Base-by-base conservation (phyloP, 1,140 invertebrate genomes). In the Ptiloglossa arizonensis region DNA sequence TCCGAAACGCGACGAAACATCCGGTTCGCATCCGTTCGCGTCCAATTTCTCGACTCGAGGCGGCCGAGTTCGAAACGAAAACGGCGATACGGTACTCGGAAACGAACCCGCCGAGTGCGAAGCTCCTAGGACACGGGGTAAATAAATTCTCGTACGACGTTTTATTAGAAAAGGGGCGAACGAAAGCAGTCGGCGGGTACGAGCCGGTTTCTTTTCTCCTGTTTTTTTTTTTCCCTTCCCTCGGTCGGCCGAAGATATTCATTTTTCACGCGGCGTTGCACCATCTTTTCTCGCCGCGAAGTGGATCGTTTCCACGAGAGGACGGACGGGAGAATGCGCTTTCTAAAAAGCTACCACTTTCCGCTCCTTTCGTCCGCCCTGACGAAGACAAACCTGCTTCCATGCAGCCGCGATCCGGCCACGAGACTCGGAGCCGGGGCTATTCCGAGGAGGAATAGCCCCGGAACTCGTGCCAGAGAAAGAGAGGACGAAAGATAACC, bases 331-430 rank as follows among this genome's bases (percentile, higher is more conserved):
- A 48, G 41, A 80, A 74, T 75, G 78, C 69, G 82, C 78, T 83
- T 80, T 83, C 82, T 85, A 85, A 85, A 85, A 85, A 83, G 82
- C 82, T 72, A 62, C 63, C 69, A 62, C 80, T 85, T 84, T 57
- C 71, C 57, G 66, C 71, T 80, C 77, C 78, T 84, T 84, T 80
- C 77, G 82, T 46, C 56, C 44, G 72, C 62, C 72, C 84, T 85
- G 82, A 85, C 82, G 82, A 85, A 85, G 82, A 85, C 82, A 85
- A 85, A 85, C 77, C 82, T 68, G 72, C 52, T 66, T 71, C 41
- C 54, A 44, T 66, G 24, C 41, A 15, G 63, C 32, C 66, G 52
- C 38, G 59, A 76, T 64, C 54, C 70, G 50, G 9, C 50, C 56
- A 52, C 41, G 38, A 35, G 50, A 17, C 19, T 22, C 19, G 19